phyloP scores from a whole-genome alignment of 2,113 vertebrate genomes.

The Ailurus styani region DNA sequence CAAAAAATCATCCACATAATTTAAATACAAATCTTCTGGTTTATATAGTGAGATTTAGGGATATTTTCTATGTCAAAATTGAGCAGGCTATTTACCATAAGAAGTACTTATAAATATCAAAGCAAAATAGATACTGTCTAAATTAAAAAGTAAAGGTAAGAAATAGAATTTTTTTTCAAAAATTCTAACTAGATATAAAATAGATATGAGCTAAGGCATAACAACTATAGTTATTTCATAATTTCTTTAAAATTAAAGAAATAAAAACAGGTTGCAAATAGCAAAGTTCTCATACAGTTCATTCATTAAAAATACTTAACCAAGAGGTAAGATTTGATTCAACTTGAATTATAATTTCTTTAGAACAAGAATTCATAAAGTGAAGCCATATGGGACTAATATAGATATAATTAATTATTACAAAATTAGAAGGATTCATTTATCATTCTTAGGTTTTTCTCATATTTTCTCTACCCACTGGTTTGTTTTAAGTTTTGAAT shows the following conservation, averaged over 20 bases:
- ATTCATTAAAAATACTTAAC: neutral
- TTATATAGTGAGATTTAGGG: neutral
- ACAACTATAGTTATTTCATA: neutral
- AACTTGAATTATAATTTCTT: neutral
- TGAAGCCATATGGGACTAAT: neutral
- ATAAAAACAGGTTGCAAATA: neutral
- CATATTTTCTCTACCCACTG: neutral
- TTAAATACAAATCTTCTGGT: neutral
- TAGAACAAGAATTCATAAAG: neutral
- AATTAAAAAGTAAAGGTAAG: neutral
- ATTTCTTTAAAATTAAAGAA: slow-evolving; percentile 14
- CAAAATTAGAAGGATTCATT: neutral
- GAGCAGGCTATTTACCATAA: neutral
- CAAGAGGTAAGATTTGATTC: neutral
- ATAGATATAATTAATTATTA: neutral
- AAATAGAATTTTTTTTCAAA: neutral
- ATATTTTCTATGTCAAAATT: neutral
- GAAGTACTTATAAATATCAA: neutral
- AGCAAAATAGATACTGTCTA: neutral
- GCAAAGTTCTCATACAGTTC: neutral
- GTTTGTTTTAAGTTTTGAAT: neutral
- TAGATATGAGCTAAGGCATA: neutral
- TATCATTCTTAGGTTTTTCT: neutral
- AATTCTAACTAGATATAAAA: neutral
- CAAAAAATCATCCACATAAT: neutral